Base-by-base conservation (phyloP, 2,888 invertebrate species). In the Acanthosepion pharaonis region DNA sequence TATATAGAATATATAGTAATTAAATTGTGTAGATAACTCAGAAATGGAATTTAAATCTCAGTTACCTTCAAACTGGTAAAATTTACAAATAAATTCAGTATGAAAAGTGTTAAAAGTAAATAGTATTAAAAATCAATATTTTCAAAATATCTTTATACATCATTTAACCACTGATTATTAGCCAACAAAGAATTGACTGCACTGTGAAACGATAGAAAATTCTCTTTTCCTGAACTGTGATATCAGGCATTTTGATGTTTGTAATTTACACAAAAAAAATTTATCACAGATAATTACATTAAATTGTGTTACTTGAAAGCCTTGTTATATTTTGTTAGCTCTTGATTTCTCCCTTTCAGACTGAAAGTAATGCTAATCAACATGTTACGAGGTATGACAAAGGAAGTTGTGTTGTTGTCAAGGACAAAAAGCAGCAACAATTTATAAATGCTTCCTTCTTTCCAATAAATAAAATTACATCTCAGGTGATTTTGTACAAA, bases 211-310 rank as follows among this genome's bases (percentile, higher is more conserved):
- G 4, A 78, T 15, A 78, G 18, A 78, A n/a, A 78, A 78, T 33
- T n/a, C 25, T 28, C n/a, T 78, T 78, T 78, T 78, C n/a, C 11
- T n/a, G 11, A 15, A 33, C n/a, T 33, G 78, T 78, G n/a, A 78
- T 78, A 78, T 78, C 78, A 78, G n/a, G 78, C n/a, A 78, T 78
- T 78, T 78, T 33, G n/a, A n/a, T 78, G n/a, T 78, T 78, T 78
- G n/a, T 78, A 78, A 33, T 78, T 78, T 78, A 78, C 78, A 78
- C 78, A n/a, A 78, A n/a, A 78, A n/a, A 33, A n/a, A 3, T 33
- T 78, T 78, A 33, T 78, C n/a, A 33, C 11, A 15, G 11, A 11
- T 78, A 78, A 78, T 78, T 78, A 78, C 33, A n/a, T 78, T 78
- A 78, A 33, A 78, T 78, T n/a, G 33, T 33, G 33, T 78, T 33